Base-by-base conservation (phyloP, 2,888 invertebrate species). In the Bellardia pandia region DNA sequence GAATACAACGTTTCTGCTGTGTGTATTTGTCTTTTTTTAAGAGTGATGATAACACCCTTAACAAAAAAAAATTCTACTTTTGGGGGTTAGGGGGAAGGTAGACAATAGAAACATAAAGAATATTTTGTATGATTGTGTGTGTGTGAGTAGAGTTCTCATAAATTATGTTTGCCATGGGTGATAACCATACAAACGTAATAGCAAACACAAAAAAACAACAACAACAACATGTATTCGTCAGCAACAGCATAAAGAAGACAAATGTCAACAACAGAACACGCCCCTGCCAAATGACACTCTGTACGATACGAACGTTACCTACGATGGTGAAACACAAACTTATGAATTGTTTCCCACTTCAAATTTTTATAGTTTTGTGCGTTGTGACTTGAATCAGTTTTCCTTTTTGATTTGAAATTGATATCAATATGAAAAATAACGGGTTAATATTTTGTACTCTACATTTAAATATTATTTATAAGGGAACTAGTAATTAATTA, bases 181-280 rank as follows among this genome's bases (percentile, higher is more conserved):
- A 66, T 77, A 48, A 56, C 37, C 37, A 6, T 37, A 37, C 23
- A 23, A 23, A 16, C 23, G 30, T 60, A 33, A 16, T 37, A n/a
- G 13, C n/a, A 53, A 48, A 60, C 33, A 77, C 33, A 33, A 82
- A 62, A 37, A 11, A 78, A 53, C 60, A 64, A 64, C 66, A 86
- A 68, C 33, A 58, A 37, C 60, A 84, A 58, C 23, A 69, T 85
- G 79, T 53, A 56, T 68, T 79, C 69, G 58, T 42, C 84, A 88
- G 77, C 82, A 88, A 64, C 84, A 77, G 48, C 68, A 86, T 56
- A 48, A 42, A 56, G 71, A 83, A 76, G 83, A 83, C 66, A 48
- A 87, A 56, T 87, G 77, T 75, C 87, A 82, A 56, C 56, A 81
- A 51, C 78, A 87, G 81, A 87, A 87, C 87, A 87, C 87, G 87